phyloP scores from a whole-genome alignment of 2,113 vertebrate genomes.

The Nanorana parkeri region DNA sequence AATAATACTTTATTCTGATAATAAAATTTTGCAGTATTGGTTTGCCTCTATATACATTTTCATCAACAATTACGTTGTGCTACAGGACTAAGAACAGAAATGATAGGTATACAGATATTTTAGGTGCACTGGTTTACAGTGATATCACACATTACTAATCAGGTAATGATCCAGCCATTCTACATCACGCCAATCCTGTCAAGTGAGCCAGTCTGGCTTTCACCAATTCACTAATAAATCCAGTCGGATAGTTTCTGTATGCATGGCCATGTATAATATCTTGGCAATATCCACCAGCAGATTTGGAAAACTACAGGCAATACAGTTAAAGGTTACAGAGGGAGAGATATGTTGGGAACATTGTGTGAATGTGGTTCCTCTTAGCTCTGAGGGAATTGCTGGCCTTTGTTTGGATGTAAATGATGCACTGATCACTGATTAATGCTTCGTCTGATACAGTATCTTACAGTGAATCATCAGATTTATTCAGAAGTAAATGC shows the following conservation, averaged over 20 bases:
- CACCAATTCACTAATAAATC: slow-evolving; percentile 22
- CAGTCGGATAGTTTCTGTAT: neutral
- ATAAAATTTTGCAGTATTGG: too few species aligned
- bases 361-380: slow-evolving; percentile 18
- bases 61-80: too few species aligned
- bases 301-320: slow-evolving; percentile 37
- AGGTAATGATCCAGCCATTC: neutral
- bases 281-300: slow-evolving; percentile 12
- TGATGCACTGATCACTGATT: slow-evolving; percentile 51
- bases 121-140: too few species aligned
- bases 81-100: too few species aligned
- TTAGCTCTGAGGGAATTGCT: slow-evolving; percentile 43
- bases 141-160: neutral
- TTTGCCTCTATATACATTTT: too few species aligned
- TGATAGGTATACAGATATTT: too few species aligned
- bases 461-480: slow-evolving; percentile 53
- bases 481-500: slow-evolving; percentile 53
- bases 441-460: slow-evolving; percentile 28
- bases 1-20: too few species aligned
- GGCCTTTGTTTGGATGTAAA: slow-evolving; percentile 54
- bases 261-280: slow-evolving; percentile 18
- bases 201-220: slow-evolving; percentile 22
- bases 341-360: slow-evolving; percentile 23
- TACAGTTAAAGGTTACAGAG: slow-evolving; percentile 49
- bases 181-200: neutral